Percentiles rank a stretch among this genome's conserved stretches.
Evolutionary conservation across 2,888 invertebrate species (phyloP).

Genomic region (Sthenelais limicola): DNA sequence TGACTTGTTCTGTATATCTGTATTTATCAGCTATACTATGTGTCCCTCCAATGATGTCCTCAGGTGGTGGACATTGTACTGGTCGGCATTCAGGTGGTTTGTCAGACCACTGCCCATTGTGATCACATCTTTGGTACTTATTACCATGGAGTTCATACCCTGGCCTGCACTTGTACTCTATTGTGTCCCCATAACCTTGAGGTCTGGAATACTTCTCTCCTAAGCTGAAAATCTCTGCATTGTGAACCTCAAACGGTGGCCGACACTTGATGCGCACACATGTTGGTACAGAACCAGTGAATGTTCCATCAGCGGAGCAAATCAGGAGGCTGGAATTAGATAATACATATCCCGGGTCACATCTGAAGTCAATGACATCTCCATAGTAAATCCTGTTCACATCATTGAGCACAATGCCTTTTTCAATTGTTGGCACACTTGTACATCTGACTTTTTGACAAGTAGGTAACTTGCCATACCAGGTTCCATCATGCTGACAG

Average conservation of each 20-base stretch:
- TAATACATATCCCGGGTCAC: slow-evolving; percentile 36
- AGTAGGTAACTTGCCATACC: slow-evolving; percentile 57
- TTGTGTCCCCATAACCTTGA: slow-evolving; percentile 79
- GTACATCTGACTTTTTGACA: slow-evolving; percentile 47
- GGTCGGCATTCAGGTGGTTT: slow-evolving; percentile 52
- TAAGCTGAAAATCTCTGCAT: slow-evolving; percentile 35
- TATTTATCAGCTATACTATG: slow-evolving; percentile 24
- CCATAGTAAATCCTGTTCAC: slow-evolving; percentile 2
- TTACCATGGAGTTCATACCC: slow-evolving; percentile 91
- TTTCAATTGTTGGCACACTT: background rate
- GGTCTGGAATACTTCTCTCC: background rate
- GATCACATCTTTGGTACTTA: slow-evolving; percentile 79
- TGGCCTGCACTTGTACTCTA: slow-evolving; percentile 88
- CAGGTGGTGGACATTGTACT: slow-evolving; percentile 20
- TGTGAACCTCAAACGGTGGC: slow-evolving; percentile 38
- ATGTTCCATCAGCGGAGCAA: slow-evolving; percentile 42
- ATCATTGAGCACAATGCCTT: slow-evolving; percentile 32
- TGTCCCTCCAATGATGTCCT: background rate
- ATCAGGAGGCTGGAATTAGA: slow-evolving; percentile 31
- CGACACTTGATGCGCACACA: slow-evolving; percentile 45
- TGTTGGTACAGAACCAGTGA: slow-evolving; percentile 40
- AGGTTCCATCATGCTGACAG: slow-evolving; percentile 52
- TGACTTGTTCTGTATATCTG: slow-evolving; percentile 44
- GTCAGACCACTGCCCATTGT: slow-evolving; percentile 57
- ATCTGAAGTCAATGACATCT: slow-evolving; percentile 19